A percentile compares a stretch with the other conserved stretches of the same genome.
phyloP scores from a whole-genome alignment of 2,797 vertebrate genomes.

The Sebastes melanostomus region DNA sequence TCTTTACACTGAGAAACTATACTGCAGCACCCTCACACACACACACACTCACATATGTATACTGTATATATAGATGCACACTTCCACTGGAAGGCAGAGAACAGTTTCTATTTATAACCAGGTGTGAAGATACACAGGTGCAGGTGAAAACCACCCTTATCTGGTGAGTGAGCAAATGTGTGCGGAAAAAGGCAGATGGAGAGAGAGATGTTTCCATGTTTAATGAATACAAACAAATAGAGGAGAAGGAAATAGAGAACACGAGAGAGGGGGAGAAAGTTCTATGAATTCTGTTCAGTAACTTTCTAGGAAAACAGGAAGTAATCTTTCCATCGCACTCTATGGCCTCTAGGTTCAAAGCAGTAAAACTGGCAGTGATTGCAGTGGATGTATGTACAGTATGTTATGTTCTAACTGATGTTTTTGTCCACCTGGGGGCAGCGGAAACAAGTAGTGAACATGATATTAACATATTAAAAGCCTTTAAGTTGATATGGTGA shows the following conservation, averaged over 20 bases:
- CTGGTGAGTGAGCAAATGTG: conserved; percentile 5
- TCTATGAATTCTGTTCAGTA: conserved; percentile 1
- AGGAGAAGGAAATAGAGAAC: not conserved
- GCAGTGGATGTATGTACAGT: not conserved
- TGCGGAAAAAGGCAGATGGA: not conserved
- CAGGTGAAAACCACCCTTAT: conserved; percentile 51
- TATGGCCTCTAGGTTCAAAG: not conserved
- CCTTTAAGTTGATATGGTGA: not conserved
- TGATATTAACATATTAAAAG: not conserved
- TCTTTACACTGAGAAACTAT: conserved; percentile 25
- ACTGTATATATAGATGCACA: not conserved
- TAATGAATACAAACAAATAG: conserved; percentile 34
- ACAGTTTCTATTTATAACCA: conserved; percentile 71
- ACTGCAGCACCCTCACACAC: not conserved
- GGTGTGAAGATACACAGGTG: conserved; percentile 66
- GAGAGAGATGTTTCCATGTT: conserved; percentile 32
- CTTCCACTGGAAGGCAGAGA: conserved; percentile 35
- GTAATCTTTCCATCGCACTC: conserved; percentile 4
- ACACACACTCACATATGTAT: not conserved
- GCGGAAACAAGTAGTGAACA: not conserved
- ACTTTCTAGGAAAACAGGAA: conserved; percentile 54
- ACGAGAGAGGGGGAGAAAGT: not conserved
- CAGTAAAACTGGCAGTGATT: not conserved
- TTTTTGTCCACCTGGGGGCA: not conserved
- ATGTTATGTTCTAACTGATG: not conserved